A percentile compares a stretch with the other conserved stretches of the same genome.
Conservation (phyloP, 1,140 invertebrate genomes). For the Leptinotarsa undecemlineata region DNA sequence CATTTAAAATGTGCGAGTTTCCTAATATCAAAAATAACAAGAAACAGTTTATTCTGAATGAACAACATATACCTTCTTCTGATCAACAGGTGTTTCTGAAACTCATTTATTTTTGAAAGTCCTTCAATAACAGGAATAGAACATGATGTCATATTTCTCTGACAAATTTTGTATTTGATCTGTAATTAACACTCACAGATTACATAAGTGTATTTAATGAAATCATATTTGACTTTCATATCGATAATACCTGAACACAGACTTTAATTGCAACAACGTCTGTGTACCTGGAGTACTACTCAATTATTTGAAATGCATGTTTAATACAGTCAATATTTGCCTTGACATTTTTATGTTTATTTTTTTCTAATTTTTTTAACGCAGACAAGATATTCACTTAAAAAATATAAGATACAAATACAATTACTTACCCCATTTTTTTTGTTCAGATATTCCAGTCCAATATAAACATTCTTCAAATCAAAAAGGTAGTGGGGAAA, state of each 20-base stretch:
- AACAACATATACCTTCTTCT: neutral
- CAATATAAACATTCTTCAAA: no score
- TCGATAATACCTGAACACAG: neutral
- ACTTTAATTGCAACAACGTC: neutral
- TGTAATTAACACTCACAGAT: neutral
- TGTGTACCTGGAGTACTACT: neutral
- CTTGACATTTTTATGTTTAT: neutral
- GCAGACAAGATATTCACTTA: neutral
- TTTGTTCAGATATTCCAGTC: neutral
- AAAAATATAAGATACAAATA: neutral
- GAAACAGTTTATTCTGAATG: no score
- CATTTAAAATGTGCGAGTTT: no score
- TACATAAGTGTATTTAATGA: neutral
- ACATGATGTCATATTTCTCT: conserved; percentile 7
- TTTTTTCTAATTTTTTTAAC: no score
- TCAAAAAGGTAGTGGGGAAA: no score
- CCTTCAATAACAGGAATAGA: conserved; percentile 6
- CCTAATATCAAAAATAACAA: no score
- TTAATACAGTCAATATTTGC: neutral
- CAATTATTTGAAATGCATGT: neutral
- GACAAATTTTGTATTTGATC: neutral
- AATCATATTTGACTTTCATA: neutral
- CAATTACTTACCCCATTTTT: conserved; percentile 2
- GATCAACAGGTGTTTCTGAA: conserved; percentile 10
- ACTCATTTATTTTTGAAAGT: neutral